Conservation (phyloP, 2,888 invertebrate genomes). For the Orthosia gothica region DNA sequence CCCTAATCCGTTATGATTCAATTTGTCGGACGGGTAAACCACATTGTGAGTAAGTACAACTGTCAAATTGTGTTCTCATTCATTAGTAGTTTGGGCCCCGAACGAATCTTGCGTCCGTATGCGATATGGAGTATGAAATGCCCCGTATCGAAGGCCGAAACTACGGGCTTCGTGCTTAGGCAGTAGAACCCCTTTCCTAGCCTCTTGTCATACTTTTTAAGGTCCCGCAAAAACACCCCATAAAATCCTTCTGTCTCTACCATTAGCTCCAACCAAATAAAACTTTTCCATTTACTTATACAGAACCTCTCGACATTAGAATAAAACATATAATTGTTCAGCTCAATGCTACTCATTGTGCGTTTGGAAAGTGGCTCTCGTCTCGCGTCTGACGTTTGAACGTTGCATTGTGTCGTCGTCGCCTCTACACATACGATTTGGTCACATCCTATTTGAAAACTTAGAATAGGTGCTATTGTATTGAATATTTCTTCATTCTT, state of each 20-base stretch:
- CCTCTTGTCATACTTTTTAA: not conserved
- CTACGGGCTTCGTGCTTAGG: too few relatives aligned
- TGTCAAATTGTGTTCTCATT: too few relatives aligned
- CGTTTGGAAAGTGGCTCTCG: slow-evolving; percentile 60
- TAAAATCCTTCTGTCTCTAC: not conserved
- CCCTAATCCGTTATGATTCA: too few relatives aligned
- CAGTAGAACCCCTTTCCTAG: too few relatives aligned
- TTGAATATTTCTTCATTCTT: slow-evolving; percentile 7
- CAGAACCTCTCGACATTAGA: slow-evolving; percentile 20
- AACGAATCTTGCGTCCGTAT: too few relatives aligned
- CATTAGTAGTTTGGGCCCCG: too few relatives aligned
- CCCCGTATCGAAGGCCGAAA: too few relatives aligned
- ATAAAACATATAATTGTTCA: slow-evolving; percentile 50
- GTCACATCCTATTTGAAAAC: slow-evolving; percentile 43
- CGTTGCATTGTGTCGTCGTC: slow-evolving; percentile 49
- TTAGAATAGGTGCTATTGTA: slow-evolving; percentile 23
- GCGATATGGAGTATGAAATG: too few relatives aligned
- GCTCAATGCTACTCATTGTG: slow-evolving; percentile 47
- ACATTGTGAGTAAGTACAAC: too few relatives aligned
- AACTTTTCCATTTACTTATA: not conserved
- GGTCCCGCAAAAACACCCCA: not conserved
- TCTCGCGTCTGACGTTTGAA: slow-evolving; percentile 33
- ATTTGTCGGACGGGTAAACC: too few relatives aligned
- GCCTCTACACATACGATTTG: slow-evolving; percentile 18
- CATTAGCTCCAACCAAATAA: not conserved